phyloP scores from a whole-genome alignment of 2,888 invertebrate genomes.

The Mayetiola destructor region DNA sequence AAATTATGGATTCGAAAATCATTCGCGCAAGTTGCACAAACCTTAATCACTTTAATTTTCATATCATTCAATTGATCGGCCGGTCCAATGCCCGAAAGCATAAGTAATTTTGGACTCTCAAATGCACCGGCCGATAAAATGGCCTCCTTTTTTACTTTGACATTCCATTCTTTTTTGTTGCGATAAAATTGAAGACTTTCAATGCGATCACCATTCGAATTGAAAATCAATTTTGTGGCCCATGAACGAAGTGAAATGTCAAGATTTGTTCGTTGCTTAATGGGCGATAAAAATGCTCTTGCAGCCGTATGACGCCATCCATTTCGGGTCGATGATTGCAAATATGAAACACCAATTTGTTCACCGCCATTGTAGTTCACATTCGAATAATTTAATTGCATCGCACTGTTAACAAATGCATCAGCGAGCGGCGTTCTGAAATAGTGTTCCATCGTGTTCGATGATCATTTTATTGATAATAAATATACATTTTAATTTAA shows the following conservation, averaged over 20 bases:
- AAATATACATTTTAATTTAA: not conserved
- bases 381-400: constrained; percentile 38
- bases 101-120: constrained; percentile 45
- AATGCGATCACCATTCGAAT: constrained; percentile 26
- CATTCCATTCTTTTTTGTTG: constrained; percentile 24
- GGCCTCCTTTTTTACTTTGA: constrained; percentile 41
- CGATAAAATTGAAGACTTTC: constrained; percentile 36
- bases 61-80: constrained; percentile 32
- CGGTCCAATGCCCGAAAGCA: constrained; percentile 45
- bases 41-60: constrained; percentile 31
- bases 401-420: constrained; percentile 44
- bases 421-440: constrained; percentile 34
- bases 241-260: constrained; percentile 38
- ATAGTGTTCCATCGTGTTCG: too few relatives aligned
- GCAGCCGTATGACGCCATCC: constrained; percentile 38
- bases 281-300: constrained; percentile 38
- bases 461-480: not conserved
- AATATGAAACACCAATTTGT: constrained; percentile 39
- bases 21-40: not conserved
- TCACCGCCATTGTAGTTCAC: constrained; percentile 30
- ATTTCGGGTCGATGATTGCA: constrained; percentile 39
- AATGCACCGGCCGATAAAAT: constrained; percentile 50
- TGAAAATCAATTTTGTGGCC: constrained; percentile 37
- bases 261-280: constrained; percentile 36
- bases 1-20: not conserved